Evolutionary conservation across 2,113 vertebrate genomes (phyloP), one percentile per base, ranked within the genome.

Genomic region (Dendropsophus ebraccatus): DNA sequence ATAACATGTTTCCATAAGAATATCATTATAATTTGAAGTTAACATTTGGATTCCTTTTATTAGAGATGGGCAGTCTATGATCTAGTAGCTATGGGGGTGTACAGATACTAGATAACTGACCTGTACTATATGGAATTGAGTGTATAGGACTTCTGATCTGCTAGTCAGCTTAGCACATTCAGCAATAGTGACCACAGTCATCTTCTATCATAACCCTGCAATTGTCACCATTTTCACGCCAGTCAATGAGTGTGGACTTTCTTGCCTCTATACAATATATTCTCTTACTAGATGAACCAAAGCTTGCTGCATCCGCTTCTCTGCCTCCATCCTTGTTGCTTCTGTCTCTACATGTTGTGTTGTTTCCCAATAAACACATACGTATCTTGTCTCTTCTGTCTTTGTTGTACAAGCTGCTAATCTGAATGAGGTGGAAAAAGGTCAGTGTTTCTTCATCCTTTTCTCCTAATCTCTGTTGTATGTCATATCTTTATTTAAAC

Each of bases 371-470:
- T 94, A 94, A 94, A 95, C 94, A 95, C 73, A 67, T 84, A 94
- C 90, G 94, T 94, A 93, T 96, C 89, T 95, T 95, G 94, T 96
- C 93, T 96, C 94, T 95, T 95, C 94, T 96, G 93, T 95, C 95
- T 94, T 95, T 95, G 93, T 95, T 89, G 93, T 93, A 93, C 96
- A 95, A 97, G 95, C 98, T 96, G 97, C 97, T 97, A 98, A 97
- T 96, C 97, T 97, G 96, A 99, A 99, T 99, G 97, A 99, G 96
- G 98, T 99, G 97, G 97, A 99, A 95, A 98, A 98, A 99, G 98
- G 97, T 99, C 94, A 99, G 98, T 99, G 91, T 94, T 93, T 93
- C 91, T 91, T 92, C 93, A 94, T 93, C 94, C 94, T 74, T 74
- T 41, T 73, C 67, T 83, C 13, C 28, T 73, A 41, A 52, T 72